phyloP scores from a whole-genome alignment of 2,888 invertebrate species.

The Drosophila neonasuta region DNA sequence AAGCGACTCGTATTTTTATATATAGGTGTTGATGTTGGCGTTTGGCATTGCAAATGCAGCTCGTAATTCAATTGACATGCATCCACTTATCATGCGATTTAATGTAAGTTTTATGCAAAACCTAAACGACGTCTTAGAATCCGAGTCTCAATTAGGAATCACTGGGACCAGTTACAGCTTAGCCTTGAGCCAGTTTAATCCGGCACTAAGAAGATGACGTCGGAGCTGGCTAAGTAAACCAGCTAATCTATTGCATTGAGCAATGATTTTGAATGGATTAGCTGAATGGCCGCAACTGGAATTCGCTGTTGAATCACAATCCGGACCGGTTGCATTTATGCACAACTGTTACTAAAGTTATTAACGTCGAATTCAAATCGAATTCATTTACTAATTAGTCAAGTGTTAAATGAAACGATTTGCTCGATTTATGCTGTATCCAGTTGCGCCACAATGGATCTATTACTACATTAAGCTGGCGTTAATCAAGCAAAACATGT shows the following conservation, averaged over 20 bases:
- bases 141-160: conserved; percentile 38
- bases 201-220: conserved; percentile 44
- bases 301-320: conserved; percentile 14
- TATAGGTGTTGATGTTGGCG: conserved; percentile 13
- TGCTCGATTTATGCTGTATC: conserved; percentile 29
- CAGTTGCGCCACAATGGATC: conserved; percentile 23
- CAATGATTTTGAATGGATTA: conserved; percentile 38
- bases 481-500: conserved; percentile 15
- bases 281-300: conserved; percentile 25
- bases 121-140: conserved; percentile 31
- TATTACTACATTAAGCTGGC: conserved; percentile 12
- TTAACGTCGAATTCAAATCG: conserved; percentile 55
- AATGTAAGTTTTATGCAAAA: conserved; percentile 31
- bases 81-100: conserved; percentile 38
- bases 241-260: conserved; percentile 33
- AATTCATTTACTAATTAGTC: conserved; percentile 46
- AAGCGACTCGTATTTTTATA: conserved; percentile 42
- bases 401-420: conserved; percentile 43
- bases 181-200: conserved; percentile 45
- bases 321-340: conserved; percentile 45
- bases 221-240: conserved; percentile 16
- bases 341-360: conserved; percentile 47
- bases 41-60: conserved; percentile 40
- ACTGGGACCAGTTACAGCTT: conserved; percentile 34
- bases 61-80: conserved; percentile 38